phyloP scores from a whole-genome alignment of 2,888 invertebrate genomes.

The Sepiola atlantica region DNA sequence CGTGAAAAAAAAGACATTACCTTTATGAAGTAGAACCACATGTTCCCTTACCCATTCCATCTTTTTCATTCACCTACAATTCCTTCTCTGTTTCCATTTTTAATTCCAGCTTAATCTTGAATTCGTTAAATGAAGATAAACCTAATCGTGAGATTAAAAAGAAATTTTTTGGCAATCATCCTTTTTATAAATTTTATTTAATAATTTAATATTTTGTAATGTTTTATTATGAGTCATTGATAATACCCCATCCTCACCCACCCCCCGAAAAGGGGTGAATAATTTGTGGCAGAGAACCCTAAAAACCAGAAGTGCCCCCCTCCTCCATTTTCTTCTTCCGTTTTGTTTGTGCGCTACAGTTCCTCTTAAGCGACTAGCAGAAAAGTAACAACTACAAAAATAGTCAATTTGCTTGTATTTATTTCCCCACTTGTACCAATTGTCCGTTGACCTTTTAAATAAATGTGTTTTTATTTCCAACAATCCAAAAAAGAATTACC shows the following conservation, averaged over 20 bases:
- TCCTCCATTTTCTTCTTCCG: not conserved
- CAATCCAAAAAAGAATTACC: not conserved
- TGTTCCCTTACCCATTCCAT: not conserved
- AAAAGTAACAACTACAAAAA: not conserved
- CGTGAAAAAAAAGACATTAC: not conserved
- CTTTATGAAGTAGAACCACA: not conserved
- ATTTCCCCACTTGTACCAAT: not conserved
- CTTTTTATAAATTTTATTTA: not conserved
- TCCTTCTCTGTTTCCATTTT: not conserved
- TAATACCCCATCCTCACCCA: no score
- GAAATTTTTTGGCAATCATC: not conserved
- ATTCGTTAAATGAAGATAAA: not conserved
- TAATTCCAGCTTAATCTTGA: not conserved
- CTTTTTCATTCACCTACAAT: not conserved
- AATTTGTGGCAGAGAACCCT: not conserved
- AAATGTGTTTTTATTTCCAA: slow-evolving; percentile 10
- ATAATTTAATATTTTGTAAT: not conserved
- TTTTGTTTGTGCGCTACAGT: not conserved
- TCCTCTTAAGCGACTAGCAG: not conserved
- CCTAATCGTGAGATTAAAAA: not conserved
- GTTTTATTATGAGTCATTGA: no score
- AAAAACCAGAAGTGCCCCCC: not conserved
- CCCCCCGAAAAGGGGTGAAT: not conserved
- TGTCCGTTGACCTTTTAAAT: not conserved
- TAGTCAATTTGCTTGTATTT: not conserved